Evolutionary conservation across 2,797 vertebrate species (phyloP).

Genomic region (Poeciliopsis infans): DNA sequence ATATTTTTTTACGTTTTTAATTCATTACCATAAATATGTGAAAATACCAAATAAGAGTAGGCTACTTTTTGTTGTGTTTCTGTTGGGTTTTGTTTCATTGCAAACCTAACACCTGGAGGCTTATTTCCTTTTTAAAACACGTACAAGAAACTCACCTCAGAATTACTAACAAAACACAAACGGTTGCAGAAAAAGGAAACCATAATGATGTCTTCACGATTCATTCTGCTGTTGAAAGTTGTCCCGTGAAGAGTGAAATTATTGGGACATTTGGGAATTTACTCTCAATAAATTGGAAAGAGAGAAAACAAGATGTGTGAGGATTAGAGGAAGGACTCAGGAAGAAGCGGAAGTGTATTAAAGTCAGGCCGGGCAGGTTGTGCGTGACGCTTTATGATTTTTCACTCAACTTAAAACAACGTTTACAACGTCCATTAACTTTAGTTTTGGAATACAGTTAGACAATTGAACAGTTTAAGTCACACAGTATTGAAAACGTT

Average conservation of each 20-base stretch:
- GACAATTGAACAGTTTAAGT: too few species aligned
- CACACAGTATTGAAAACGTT: too few species aligned
- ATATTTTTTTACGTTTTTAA: neutral
- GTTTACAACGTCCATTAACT: too few species aligned
- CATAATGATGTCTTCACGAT: neutral
- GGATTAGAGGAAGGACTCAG: too few species aligned
- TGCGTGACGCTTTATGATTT: too few species aligned
- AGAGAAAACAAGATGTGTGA: neutral
- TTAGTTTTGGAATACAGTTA: too few species aligned
- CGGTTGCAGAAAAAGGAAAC: neutral
- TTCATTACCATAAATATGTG: neutral
- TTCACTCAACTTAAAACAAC: too few species aligned
- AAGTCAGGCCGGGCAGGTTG: too few species aligned
- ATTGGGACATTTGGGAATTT: neutral
- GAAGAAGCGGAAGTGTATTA: too few species aligned
- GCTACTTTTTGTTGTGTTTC: neutral
- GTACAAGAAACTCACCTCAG: neutral
- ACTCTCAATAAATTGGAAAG: neutral
- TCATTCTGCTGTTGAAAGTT: neutral
- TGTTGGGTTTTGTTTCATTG: neutral
- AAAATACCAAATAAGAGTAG: neutral
- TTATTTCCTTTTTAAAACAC: neutral
- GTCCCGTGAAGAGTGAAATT: neutral
- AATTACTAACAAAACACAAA: conserved; percentile 3
- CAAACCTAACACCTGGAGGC: neutral